Conservation (phyloP, 2,888 invertebrate species). For the Aradus depressus region DNA sequence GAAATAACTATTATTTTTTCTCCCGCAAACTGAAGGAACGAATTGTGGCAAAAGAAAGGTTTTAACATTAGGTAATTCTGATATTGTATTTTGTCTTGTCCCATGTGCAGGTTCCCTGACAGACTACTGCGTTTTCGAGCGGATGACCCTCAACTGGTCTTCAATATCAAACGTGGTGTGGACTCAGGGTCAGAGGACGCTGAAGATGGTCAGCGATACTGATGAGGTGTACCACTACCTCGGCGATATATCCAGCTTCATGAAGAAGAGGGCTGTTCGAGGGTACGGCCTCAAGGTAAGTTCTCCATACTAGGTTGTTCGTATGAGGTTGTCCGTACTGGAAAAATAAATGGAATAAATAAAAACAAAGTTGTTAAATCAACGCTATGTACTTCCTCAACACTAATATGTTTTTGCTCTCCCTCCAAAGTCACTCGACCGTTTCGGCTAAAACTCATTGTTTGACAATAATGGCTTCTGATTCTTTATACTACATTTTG, state of each 20-base stretch:
- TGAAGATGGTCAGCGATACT: constrained; percentile 48
- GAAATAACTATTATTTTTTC: too few relatives aligned
- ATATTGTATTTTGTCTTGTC: background rate
- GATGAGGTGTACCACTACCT: constrained; percentile 44
- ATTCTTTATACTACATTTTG: too few relatives aligned
- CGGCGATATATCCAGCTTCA: constrained; percentile 60
- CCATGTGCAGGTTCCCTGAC: constrained; percentile 46
- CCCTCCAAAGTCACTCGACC: too few relatives aligned
- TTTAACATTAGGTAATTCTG: background rate
- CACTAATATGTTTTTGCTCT: too few relatives aligned
- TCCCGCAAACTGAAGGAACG: too few relatives aligned
- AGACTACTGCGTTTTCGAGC: constrained; percentile 68
- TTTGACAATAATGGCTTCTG: too few relatives aligned
- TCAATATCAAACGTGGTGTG: constrained; percentile 59
- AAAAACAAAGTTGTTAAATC: background rate
- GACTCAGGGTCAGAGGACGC: constrained; percentile 57
- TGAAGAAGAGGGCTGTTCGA: constrained; percentile 55
- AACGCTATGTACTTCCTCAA: too few relatives aligned
- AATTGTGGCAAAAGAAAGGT: too few relatives aligned
- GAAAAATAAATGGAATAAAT: too few relatives aligned
- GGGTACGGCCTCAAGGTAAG: constrained; percentile 70
- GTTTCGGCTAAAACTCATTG: too few relatives aligned
- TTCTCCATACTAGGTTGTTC: background rate
- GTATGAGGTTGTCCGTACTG: too few relatives aligned
- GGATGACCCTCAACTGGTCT: constrained; percentile 73